Base-by-base conservation (phyloP, 2,888 invertebrate species). In the Caenorhabditis sp. region DNA sequence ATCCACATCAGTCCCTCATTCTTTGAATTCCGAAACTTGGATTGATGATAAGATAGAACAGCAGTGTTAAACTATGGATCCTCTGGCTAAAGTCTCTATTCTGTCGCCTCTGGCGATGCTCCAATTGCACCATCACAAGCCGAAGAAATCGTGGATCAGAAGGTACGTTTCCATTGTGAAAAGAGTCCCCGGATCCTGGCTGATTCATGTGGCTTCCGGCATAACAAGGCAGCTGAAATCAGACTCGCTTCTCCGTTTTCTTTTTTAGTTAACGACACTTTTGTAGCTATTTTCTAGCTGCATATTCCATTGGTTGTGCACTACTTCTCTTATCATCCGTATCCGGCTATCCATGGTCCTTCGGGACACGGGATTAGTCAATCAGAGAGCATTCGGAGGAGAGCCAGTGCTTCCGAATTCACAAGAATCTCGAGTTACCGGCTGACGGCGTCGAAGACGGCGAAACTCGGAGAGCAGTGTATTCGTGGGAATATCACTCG, bases 51-150 rank as follows among this genome's bases (percentile, higher is more conserved):
- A 68, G 58, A 58, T 65, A 53, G n/a, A n/a, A n/a, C n/a, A n/a
- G n/a, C n/a, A n/a, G 27, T 24, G 27, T 17, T 35, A 3, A 41
- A 65, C 43, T 22, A 66, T 79, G 68, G 79, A 81, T 53, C 79
- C 79, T 3, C 45, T 79, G 26, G 78, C 79, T 0, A 81, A 81
- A 65, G 79, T 81, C 6, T 79, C 78, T 20, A 81, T 81, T 48
- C 66, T 81, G n/a, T 78, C 78, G 48, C 79, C 81, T 6, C 32
- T 82, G 68, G 82, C 82, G n/a, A 82, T 82, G 82, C 70, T 82
- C 13, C 80, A 80, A 15, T 43, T 77, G 52, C 73, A 75, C 27
- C 79, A 82, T 56, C 78, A 82, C 24, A 62, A 70, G 39, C 80
- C 80, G 2, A 82, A 82, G 63, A 82, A 80, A 22, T 72, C 77